A percentile compares a stretch with the other conserved stretches of the same genome.
Conservation (phyloP, 2,888 invertebrate genomes). For the Stenoptilia bipunctidactyla region DNA sequence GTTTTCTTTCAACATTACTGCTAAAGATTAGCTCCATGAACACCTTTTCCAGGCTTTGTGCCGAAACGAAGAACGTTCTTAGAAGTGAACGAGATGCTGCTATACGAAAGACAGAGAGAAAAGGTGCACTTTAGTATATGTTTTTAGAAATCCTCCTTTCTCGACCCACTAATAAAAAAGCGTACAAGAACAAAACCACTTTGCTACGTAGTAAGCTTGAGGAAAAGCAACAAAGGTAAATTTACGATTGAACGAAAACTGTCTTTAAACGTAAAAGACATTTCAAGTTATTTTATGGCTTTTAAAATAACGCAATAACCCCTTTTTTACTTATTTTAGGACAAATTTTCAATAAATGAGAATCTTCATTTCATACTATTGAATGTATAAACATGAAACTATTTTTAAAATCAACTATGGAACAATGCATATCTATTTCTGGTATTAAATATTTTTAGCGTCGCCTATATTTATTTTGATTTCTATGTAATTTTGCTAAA, state of each 20-base stretch:
- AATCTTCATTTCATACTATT: no score
- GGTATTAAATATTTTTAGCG: no score
- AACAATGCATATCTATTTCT: no score
- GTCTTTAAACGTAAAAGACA: neutral
- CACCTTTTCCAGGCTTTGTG: neutral
- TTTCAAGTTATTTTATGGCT: no score
- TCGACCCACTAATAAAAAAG: neutral
- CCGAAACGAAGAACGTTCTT: neutral
- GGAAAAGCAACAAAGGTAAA: neutral
- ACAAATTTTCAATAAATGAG: no score
- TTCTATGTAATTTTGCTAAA: no score
- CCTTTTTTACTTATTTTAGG: no score
- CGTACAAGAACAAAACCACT: neutral
- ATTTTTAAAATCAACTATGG: no score
- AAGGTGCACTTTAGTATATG: neutral
- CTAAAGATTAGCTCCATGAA: constrained; percentile 1
- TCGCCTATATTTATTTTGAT: no score
- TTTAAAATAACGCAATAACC: no score
- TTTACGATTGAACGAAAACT: neutral
- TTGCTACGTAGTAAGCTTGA: neutral
- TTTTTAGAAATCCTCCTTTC: neutral
- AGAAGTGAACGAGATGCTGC: neutral
- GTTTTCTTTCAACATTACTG: neutral
- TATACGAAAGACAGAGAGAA: neutral
- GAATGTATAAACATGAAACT: no score